These are phyloP conservation scores for Zygothrica quintamaculata DNA, from an alignment of 2,888 invertebrate genomes.

Conservation along the genomic window DNA sequence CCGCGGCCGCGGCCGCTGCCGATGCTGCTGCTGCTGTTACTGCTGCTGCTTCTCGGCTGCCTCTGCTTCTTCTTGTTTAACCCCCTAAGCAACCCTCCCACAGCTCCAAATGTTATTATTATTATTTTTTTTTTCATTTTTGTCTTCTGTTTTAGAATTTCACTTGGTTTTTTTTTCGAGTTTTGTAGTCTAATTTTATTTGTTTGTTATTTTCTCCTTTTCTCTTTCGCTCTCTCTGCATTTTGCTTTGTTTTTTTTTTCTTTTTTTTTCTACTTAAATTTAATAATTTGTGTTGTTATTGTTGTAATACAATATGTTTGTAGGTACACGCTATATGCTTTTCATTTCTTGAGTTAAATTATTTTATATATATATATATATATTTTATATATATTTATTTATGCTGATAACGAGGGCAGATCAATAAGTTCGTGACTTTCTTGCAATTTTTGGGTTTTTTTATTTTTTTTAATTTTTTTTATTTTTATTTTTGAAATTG, in stretches of 20 bases:
- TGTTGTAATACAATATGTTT: conserved; percentile 74
- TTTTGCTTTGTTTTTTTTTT: conserved; percentile 11
- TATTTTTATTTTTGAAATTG: too few species aligned
- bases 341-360: conserved; percentile 17
- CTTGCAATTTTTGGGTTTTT: too few species aligned
- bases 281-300: conserved; percentile 69
- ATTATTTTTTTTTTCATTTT: background rate
- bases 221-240: conserved; percentile 52
- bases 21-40: background rate
- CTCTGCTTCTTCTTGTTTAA: background rate
- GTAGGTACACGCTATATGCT: conserved; percentile 69
- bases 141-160: conserved; percentile 30
- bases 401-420: too few species aligned
- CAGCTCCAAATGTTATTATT: too few species aligned
- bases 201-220: conserved; percentile 56
- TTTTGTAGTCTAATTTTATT: conserved; percentile 75
- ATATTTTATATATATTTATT: too few species aligned
- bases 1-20: background rate
- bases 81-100: background rate
- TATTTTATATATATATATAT: too few species aligned
- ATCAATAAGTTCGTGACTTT: too few species aligned
- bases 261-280: conserved; percentile 63
- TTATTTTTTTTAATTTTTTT: too few species aligned
- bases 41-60: conserved; percentile 1
- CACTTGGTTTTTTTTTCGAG: conserved; percentile 46